These are phyloP conservation scores for Aplocera efformata DNA, from an alignment of 2,888 invertebrate genomes.

Conservation along the genomic window DNA sequence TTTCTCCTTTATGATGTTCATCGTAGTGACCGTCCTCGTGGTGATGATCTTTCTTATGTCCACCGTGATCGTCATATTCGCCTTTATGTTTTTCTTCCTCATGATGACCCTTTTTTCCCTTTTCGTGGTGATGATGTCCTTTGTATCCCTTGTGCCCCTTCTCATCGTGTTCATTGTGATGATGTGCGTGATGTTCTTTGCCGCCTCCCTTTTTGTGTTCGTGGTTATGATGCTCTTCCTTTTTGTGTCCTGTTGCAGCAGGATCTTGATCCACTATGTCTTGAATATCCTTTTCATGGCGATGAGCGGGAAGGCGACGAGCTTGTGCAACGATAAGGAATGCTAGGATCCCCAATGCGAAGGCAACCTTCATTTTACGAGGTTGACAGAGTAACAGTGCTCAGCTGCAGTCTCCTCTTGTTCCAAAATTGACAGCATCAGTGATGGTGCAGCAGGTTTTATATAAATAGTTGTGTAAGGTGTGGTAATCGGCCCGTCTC, in stretches of 20 bases:
- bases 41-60: slow-evolving; percentile 82
- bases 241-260: slow-evolving; percentile 71
- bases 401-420: slow-evolving; percentile 50
- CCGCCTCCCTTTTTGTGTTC: slow-evolving; percentile 83
- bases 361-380: slow-evolving; percentile 56
- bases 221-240: slow-evolving; percentile 67
- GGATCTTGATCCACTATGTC: slow-evolving; percentile 52
- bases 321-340: slow-evolving; percentile 47
- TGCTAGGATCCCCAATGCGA: slow-evolving; percentile 52
- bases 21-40: slow-evolving; percentile 83
- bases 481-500: slow-evolving; percentile 62
- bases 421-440: slow-evolving; percentile 62
- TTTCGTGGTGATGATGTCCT: slow-evolving; percentile 84
- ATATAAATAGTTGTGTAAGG: slow-evolving; percentile 77
- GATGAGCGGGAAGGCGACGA: slow-evolving; percentile 49
- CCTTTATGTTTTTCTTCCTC: slow-evolving; percentile 84
- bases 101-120: slow-evolving; percentile 87
- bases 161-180: slow-evolving; percentile 83
- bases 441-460: slow-evolving; percentile 70
- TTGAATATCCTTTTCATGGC: slow-evolving; percentile 36
- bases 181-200: slow-evolving; percentile 83
- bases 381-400: slow-evolving; percentile 31
- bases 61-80: slow-evolving; percentile 82
- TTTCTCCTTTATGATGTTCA: slow-evolving; percentile 83
- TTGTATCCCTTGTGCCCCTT: slow-evolving; percentile 87